These are phyloP conservation scores for Austrofundulus limnaeus DNA, from an alignment of 2,113 vertebrate species.

Conservation along the genomic window DNA sequence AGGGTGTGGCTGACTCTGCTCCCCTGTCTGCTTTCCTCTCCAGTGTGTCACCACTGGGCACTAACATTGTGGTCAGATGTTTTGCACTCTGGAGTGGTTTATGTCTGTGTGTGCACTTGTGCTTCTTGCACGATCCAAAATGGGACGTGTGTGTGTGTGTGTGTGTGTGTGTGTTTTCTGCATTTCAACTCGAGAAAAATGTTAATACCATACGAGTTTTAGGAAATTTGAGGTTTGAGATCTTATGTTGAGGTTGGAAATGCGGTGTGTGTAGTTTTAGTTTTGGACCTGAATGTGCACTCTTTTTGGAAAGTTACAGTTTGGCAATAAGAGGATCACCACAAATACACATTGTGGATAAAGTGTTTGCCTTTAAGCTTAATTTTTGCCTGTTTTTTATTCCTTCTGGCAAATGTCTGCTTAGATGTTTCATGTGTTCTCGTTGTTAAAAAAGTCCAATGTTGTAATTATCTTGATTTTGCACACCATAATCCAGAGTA, in stretches of 20 bases:
- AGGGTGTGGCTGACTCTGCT: constrained; percentile 62
- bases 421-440: constrained; percentile 7
- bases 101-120: constrained; percentile 8
- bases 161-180: constrained; percentile 30
- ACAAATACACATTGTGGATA: constrained; percentile 45
- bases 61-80: constrained; percentile 18
- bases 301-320: constrained; percentile 45
- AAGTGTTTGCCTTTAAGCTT: constrained; percentile 18
- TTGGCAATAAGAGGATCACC: constrained; percentile 25
- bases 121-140: constrained; percentile 10
- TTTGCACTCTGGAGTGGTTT: constrained; percentile 30
- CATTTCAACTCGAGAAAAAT: constrained; percentile 35
- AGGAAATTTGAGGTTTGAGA: constrained; percentile 30
- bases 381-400: constrained; percentile 13
- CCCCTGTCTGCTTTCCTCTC: constrained; percentile 38
- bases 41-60: constrained; percentile 32
- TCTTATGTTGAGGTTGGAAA: constrained; percentile 50
- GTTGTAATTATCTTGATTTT: constrained; percentile 49
- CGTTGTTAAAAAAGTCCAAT: constrained; percentile 29
- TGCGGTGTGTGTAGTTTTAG: constrained; percentile 4
- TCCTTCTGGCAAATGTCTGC: constrained; percentile 13
- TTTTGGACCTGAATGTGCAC: not conserved
- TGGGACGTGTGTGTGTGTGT: not conserved
- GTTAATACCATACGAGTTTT: constrained; percentile 34
- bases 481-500: constrained; percentile 32